Evolutionary conservation across 2,113 vertebrate genomes (phyloP).

Genomic region (Heloderma charlesbogerti): DNA sequence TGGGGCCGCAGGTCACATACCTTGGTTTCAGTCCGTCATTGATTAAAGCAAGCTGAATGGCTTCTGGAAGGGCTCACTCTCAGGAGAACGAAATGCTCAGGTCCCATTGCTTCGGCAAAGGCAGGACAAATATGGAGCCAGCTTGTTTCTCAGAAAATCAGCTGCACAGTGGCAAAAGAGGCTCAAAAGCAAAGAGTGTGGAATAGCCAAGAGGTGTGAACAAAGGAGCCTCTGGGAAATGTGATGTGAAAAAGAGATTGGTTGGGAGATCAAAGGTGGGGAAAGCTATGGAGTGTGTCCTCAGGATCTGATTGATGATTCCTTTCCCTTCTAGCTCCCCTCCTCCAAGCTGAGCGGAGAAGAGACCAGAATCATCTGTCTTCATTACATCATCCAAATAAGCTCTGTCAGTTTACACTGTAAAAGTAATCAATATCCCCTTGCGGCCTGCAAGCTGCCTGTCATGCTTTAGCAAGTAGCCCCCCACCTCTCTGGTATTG

Average conservation of each 20-base stretch:
- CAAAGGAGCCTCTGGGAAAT: constrained; percentile 5
- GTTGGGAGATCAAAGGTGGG: neutral
- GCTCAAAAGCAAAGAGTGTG: neutral
- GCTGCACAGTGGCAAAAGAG: neutral
- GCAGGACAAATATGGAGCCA: constrained; percentile 1
- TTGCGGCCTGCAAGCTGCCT: constrained; percentile 35
- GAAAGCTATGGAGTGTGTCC: neutral
- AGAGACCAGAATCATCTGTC: constrained; percentile 73
- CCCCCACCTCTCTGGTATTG: neutral
- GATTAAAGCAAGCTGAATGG: neutral
- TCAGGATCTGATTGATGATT: constrained; percentile 49
- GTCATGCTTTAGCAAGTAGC: neutral
- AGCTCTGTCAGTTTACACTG: constrained; percentile 72
- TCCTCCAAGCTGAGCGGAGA: constrained; percentile 44
- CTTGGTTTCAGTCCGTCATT: neutral
- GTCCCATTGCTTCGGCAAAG: neutral
- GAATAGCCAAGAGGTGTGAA: constrained; percentile 18
- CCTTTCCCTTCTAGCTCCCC: constrained; percentile 27
- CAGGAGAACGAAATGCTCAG: neutral
- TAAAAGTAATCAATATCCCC: constrained; percentile 76
- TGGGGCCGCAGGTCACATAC: neutral
- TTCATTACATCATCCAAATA: constrained; percentile 75
- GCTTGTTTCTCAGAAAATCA: constrained; percentile 10
- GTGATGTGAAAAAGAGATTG: constrained; percentile 23
- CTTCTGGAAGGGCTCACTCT: neutral